A percentile compares a stretch with the other conserved stretches of the same genome.
phyloP scores from a whole-genome alignment of 2,888 invertebrate genomes.

The Apamea sordens region DNA sequence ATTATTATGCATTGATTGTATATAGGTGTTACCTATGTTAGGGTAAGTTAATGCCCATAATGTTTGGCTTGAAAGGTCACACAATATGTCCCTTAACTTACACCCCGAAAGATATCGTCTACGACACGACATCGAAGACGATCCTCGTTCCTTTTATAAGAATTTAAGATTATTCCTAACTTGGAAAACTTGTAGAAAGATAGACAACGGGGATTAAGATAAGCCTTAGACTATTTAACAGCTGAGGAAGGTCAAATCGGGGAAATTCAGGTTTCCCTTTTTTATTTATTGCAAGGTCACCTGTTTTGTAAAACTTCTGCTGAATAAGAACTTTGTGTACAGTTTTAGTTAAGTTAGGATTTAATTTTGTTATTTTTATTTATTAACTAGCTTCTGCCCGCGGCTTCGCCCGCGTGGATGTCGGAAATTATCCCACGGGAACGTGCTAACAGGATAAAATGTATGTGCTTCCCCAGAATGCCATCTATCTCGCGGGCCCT shows the following conservation, averaged over 20 bases:
- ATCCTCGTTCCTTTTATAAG: neutral
- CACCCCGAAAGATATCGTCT: neutral
- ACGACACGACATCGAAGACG: neutral
- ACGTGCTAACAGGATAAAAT: no score
- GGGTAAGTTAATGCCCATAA: neutral
- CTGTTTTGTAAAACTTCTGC: neutral
- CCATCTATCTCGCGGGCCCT: no score
- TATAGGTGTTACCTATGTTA: neutral
- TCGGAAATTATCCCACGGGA: no score
- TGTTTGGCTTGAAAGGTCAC: neutral
- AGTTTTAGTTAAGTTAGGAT: no score
- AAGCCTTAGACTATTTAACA: conserved; percentile 13
- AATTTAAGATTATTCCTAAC: conserved; percentile 11
- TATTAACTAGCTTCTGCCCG: no score
- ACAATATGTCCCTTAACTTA: neutral
- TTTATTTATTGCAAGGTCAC: conserved; percentile 4
- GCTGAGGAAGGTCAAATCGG: conserved; percentile 24
- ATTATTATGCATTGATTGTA: neutral
- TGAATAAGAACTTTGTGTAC: neutral
- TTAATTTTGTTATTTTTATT: no score
- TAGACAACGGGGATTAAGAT: conserved; percentile 30
- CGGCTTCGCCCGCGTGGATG: no score
- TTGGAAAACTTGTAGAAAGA: neutral
- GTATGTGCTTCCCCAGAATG: no score
- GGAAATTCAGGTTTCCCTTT: neutral